Base-by-base conservation (phyloP, 2,888 invertebrate genomes). In the Eupithecia centaureata region DNA sequence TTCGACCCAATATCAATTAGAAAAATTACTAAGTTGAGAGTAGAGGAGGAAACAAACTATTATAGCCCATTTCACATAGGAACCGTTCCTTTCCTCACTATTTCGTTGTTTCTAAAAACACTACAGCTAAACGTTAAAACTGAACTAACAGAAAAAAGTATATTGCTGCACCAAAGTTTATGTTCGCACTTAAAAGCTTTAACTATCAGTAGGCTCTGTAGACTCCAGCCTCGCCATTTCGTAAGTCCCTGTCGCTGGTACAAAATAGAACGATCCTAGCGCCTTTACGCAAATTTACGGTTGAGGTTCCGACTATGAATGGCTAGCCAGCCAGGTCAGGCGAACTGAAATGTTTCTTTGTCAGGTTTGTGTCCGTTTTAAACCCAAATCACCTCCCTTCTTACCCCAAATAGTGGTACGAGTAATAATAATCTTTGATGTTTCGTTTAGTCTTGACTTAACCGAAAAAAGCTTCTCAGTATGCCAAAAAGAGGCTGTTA, bases 261-360 rank as follows among this genome's bases (percentile, higher is more conserved):
- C 63, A 42, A 71, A 70, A 71, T 70, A 66, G 73, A 64, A 66
- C 58, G 61, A 27, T 63, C 61, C 63, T 61, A 72, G 69, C 63
- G 64, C 72, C 69, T 71, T 66, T 74, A 73, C 73, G 63, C 66
- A 73, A 69, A 74, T 72, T 71, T 68, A 74, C 71, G 71, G 58
- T 25, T 61, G 72, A 71, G 71, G 72, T 70, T 62, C 65, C 27
- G 60, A 52, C 63, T 74, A 71, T 74, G 71, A 72, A 74, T 72
- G 65, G 71, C 22, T 38, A 33, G 59, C 54, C 10, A 32, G 35
- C 32, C 33, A 42, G 61, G n/a, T 54, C 68, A 30, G 18, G 27
- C 28, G 57, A 51, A 60, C 27, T 66, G 62, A 67, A 63, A 70
- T 70, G 58, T 58, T 63, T 61, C 66, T 70, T 66, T 57, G 61